Conservation (phyloP, 2,113 vertebrate genomes). For the Oxygymnocypris stewartii region DNA sequence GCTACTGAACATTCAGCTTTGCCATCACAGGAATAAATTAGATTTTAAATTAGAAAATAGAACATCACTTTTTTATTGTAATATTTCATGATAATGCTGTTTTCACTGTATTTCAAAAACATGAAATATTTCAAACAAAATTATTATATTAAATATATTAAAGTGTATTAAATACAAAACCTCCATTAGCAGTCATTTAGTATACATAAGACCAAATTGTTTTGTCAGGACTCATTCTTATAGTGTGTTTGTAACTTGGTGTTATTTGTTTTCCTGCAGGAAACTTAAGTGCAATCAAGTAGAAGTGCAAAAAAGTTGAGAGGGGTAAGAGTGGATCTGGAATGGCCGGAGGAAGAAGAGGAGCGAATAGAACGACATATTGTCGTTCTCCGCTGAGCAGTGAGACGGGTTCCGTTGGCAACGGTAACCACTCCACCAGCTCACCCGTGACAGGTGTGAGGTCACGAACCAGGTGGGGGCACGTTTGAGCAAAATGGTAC, state of each 20-base stretch:
- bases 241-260: not conserved
- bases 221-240: not conserved
- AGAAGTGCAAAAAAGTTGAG: conserved; percentile 7
- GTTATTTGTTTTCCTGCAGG: not conserved
- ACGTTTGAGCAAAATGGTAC: not conserved
- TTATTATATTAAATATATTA: too few species aligned
- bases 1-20: not conserved
- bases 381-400: conserved; percentile 88
- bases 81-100: too few species aligned
- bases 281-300: not conserved
- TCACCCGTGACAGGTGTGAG: conserved; percentile 89
- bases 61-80: too few species aligned
- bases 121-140: too few species aligned
- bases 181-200: not conserved
- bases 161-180: too few species aligned
- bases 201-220: not conserved
- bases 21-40: not conserved
- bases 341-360: conserved; percentile 94
- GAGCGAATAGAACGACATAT: conserved; percentile 90
- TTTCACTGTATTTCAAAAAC: too few species aligned
- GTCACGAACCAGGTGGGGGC: conserved; percentile 84
- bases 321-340: conserved; percentile 59
- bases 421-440: conserved; percentile 82
- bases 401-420: conserved; percentile 83
- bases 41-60: too few species aligned